Evolutionary conservation across 2,113 vertebrate species (phyloP).

Genomic region (Struthio camelus): DNA sequence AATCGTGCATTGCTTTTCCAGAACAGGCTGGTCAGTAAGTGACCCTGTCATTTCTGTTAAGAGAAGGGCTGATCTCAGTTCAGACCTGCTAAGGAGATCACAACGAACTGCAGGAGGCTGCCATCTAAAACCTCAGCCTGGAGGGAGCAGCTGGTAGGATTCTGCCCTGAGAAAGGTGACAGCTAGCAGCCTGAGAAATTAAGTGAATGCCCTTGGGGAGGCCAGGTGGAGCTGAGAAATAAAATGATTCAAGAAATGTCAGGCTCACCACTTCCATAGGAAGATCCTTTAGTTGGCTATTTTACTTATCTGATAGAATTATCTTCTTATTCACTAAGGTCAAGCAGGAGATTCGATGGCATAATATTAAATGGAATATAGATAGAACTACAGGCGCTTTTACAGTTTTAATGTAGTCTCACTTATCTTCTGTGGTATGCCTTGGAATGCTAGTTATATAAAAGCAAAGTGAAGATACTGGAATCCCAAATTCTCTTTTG

Average conservation of each 20-base stretch:
- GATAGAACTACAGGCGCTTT: background rate
- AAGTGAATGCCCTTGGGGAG: background rate
- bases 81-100: background rate
- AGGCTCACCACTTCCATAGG: rapidly evolving
- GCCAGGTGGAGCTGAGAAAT: background rate
- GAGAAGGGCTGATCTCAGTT: rapidly evolving
- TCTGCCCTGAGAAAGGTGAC: background rate
- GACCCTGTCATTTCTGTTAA: background rate
- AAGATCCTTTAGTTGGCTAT: background rate
- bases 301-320: background rate
- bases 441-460: background rate
- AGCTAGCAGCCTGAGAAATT: background rate
- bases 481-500: background rate
- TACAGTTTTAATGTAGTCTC: background rate
- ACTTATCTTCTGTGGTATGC: background rate
- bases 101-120: rapidly evolving
- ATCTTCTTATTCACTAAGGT: background rate
- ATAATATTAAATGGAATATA: background rate
- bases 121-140: rapidly evolving
- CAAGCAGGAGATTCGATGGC: background rate
- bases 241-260: background rate
- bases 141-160: rapidly evolving
- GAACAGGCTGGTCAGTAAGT: background rate
- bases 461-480: background rate
- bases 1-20: background rate